A percentile compares a stretch with the other conserved stretches of the same genome.
These are phyloP conservation scores for Tamias sibiricus DNA, from an alignment of 2,113 vertebrate species.

Conservation along the genomic window DNA sequence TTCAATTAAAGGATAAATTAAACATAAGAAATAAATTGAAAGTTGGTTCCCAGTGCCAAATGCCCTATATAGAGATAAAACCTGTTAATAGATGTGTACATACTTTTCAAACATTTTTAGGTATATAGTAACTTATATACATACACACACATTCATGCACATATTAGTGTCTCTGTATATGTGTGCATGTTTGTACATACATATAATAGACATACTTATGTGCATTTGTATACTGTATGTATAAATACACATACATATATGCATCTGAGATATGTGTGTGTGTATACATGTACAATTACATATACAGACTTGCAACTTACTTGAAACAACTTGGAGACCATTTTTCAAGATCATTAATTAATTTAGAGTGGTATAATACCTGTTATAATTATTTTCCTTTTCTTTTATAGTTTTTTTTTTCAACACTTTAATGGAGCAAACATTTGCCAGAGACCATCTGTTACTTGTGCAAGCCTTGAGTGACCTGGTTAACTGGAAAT, in stretches of 20 bases:
- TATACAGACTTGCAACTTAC: background rate
- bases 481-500: conserved; percentile 7
- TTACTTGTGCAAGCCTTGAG: background rate
- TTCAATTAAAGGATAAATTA: conserved; percentile 38
- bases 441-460: background rate
- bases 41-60: background rate
- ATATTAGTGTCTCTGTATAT: background rate
- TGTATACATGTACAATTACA: too few species aligned
- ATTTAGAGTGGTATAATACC: background rate
- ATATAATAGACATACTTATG: background rate
- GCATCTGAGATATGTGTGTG: background rate
- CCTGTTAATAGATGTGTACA: background rate
- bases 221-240: background rate
- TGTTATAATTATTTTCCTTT: background rate
- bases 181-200: background rate
- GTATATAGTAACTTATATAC: background rate
- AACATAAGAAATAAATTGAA: background rate
- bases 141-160: background rate
- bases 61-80: background rate
- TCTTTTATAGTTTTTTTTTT: background rate
- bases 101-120: background rate
- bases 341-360: background rate
- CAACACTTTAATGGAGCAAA: background rate
- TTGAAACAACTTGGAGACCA: background rate
- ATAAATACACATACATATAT: background rate